A percentile compares a stretch with the other conserved stretches of the same genome.
phyloP scores from a whole-genome alignment of 2,888 invertebrate genomes.

The Actias luna region DNA sequence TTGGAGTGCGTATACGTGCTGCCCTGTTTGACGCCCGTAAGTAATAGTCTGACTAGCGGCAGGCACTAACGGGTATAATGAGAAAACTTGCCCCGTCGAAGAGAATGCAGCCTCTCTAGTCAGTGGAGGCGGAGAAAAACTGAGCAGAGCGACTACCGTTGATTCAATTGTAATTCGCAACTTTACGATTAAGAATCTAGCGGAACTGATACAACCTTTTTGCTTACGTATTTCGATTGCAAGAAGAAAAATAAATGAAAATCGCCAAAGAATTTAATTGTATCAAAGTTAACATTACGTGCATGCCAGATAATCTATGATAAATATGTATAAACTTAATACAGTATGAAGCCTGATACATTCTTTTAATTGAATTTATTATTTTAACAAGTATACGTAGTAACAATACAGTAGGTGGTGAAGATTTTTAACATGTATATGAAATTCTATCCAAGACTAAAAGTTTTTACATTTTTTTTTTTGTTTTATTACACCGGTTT shows the following conservation, averaged over 20 bases:
- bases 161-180: constrained; percentile 45
- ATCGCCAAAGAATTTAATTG: neutral
- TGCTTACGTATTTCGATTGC: neutral
- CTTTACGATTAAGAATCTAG: constrained; percentile 23
- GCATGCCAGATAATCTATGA: neutral
- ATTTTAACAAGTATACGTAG: no score
- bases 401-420: no score
- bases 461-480: no score
- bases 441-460: no score
- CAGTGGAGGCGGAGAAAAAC: constrained; percentile 40
- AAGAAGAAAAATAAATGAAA: neutral
- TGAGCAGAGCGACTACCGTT: constrained; percentile 43
- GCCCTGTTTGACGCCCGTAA: constrained; percentile 51
- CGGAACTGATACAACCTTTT: constrained; percentile 6
- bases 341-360: no score
- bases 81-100: constrained; percentile 71
- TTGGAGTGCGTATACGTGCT: constrained; percentile 50
- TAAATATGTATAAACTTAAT: neutral
- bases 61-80: constrained; percentile 69
- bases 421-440: no score
- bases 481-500: no score
- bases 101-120: constrained; percentile 45
- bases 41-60: constrained; percentile 57
- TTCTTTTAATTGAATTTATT: no score
- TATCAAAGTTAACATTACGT: neutral